Base-by-base conservation (phyloP, 1,140 invertebrate species). In the Steinernema feltiae region DNA sequence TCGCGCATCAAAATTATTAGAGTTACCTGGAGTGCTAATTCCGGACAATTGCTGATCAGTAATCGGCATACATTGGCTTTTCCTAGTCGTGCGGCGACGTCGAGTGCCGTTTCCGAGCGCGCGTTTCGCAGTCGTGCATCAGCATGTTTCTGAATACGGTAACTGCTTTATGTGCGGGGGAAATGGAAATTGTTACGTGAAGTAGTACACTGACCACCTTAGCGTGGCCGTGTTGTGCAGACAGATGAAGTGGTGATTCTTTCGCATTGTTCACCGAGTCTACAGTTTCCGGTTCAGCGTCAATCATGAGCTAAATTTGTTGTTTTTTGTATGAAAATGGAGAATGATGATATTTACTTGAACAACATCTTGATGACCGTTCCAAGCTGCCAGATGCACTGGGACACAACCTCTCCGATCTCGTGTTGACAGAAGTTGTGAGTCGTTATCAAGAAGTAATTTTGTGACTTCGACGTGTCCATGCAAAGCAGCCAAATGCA, bases 401-500 rank as follows among this genome's bases (percentile, higher is more conserved):
- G 94, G 92, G 1, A 92, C 92, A 53, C 93, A 94, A 18, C 93
- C 93, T 84, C 93, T 91, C 53, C 89, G 89, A 92, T 96, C 94
- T 85, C 93, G 91, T 69, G 91, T 90, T 71, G 97, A 88, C 69
- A 98, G 88, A 21, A 94, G 87, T 76, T 91, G 90, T 53, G 97
- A 94, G 80, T 96, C 92, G 69, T 94, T 93, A 86, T 94, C 95
- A 88, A 76, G 85, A 80, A 82, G 75, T 79, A 81, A 76, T 18
- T 78, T 76, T 17, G 76, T 35, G 63, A 89, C 90, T 90, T 91
- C 95, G 93, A 90, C 91, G 87, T 97, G 94, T 1, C 94, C 94
- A 88, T 97, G 94, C 35, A 98, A 89, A 70, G 94, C 92, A 48
- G 95, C 94, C 87, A 95, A 93, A 87, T 98, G 95, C 46, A 98